A percentile compares a stretch with the other conserved stretches of the same genome.
Evolutionary conservation across 1,140 invertebrate species (phyloP).

Genomic region (Conus betulinus): DNA sequence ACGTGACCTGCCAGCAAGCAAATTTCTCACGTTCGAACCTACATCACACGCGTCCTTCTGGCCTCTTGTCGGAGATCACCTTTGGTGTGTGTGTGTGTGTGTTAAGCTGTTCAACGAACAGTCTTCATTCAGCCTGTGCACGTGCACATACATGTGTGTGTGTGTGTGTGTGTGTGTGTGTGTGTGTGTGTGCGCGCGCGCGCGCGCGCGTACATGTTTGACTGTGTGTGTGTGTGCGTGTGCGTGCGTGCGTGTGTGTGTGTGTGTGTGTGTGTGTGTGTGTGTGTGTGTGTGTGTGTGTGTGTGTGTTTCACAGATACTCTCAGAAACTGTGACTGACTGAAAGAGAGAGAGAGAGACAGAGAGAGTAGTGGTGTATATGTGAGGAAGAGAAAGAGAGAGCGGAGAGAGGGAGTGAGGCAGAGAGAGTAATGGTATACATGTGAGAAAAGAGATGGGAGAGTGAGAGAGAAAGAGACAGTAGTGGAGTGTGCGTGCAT

Average conservation of each 20-base stretch:
- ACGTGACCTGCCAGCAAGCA: no score
- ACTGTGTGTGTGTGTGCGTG: background rate
- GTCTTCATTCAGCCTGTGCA: no score
- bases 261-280: background rate
- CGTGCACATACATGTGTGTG: no score
- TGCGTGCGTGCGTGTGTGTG: background rate
- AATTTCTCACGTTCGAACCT: no score
- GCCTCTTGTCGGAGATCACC: no score
- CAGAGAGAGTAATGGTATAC: background rate
- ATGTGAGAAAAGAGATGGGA: background rate
- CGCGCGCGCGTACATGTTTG: no score
- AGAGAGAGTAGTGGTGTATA: background rate
- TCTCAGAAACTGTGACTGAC: background rate
- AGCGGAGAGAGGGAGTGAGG: background rate
- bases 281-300: background rate
- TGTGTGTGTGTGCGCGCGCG: no score
- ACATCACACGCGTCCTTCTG: no score
- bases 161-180: no score
- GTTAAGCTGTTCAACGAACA: no score
- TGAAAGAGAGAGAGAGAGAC: conserved; percentile 10
- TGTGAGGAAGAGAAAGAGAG: conserved; percentile 11
- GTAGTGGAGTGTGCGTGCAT: background rate
- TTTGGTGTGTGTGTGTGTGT: no score
- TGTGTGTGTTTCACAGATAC: background rate
- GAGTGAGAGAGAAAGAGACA: background rate